These are phyloP conservation scores for Yponomeuta malinellus DNA, from an alignment of 2,888 invertebrate genomes.

Conservation along the genomic window DNA sequence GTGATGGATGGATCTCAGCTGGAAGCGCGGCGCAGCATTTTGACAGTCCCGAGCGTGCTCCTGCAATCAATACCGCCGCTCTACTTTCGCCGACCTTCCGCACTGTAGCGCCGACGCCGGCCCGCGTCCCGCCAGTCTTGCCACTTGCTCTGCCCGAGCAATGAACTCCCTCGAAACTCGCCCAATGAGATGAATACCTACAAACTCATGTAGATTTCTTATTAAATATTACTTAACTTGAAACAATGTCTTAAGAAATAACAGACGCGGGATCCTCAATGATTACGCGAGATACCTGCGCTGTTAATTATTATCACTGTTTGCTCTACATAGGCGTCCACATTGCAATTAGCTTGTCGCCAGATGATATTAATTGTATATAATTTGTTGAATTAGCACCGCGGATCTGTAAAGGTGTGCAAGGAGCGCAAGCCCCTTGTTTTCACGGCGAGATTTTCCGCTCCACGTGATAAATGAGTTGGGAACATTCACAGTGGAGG, in stretches of 20 bases:
- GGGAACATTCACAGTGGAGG: constrained; percentile 51
- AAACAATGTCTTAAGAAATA: neutral
- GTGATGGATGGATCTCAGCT: constrained; percentile 17
- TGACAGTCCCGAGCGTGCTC: neutral
- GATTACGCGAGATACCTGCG: neutral
- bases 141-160: neutral
- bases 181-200: neutral
- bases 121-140: neutral
- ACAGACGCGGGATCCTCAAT: neutral
- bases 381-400: neutral
- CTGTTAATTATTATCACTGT: neutral
- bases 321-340: neutral
- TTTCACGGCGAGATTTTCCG: constrained; percentile 28
- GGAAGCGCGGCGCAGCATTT: constrained; percentile 6
- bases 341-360: neutral
- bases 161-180: neutral
- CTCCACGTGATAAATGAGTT: constrained; percentile 49
- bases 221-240: neutral
- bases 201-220: neutral
- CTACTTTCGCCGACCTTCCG: constrained; percentile 29
- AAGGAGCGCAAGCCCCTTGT: neutral
- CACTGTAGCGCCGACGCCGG: neutral
- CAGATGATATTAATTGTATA: neutral
- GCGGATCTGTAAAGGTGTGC: neutral
- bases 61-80: constrained; percentile 43